These are phyloP conservation scores for Drosophila rubida DNA, from an alignment of 2,888 invertebrate genomes.

Conservation along the genomic window DNA sequence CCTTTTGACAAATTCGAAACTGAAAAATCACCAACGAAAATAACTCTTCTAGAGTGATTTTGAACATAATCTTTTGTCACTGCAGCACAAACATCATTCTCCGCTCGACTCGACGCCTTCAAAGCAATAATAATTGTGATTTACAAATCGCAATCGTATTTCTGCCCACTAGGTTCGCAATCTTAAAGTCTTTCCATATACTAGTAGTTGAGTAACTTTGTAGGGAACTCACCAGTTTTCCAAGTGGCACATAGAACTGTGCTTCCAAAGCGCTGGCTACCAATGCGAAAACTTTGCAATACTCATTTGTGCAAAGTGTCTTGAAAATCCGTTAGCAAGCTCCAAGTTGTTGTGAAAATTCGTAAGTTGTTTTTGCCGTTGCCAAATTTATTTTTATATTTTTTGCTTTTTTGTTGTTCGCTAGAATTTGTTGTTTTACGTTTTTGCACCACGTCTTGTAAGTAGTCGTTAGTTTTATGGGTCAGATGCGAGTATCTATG, in stretches of 20 bases:
- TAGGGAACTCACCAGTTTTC: constrained; percentile 39
- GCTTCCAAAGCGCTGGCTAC: constrained; percentile 14
- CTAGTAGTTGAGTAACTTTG: constrained; percentile 3
- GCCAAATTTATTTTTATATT: constrained; percentile 33
- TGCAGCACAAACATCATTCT: no score
- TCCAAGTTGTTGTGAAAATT: constrained; percentile 64
- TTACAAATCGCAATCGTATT: not conserved
- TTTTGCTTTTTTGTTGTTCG: constrained; percentile 17
- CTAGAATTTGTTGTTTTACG: constrained; percentile 4
- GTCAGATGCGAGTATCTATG: constrained; percentile 25
- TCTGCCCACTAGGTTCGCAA: not conserved
- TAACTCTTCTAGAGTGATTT: no score
- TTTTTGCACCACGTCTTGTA: constrained; percentile 21
- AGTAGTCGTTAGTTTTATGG: constrained; percentile 30
- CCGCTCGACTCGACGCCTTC: no score
- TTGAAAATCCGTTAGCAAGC: constrained; percentile 57
- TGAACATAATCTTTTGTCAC: no score
- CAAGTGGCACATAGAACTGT: constrained; percentile 25
- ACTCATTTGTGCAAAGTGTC: constrained; percentile 46
- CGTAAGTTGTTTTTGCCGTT: constrained; percentile 56
- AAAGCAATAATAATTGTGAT: not conserved
- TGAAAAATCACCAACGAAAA: not conserved
- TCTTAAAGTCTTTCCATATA: not conserved
- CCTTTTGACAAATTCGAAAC: not conserved
- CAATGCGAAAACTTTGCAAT: constrained; percentile 28